A percentile compares a stretch with the other conserved stretches of the same genome.
Conservation (phyloP, 2,113 vertebrate genomes). For the Oreotrochilus melanogaster region DNA sequence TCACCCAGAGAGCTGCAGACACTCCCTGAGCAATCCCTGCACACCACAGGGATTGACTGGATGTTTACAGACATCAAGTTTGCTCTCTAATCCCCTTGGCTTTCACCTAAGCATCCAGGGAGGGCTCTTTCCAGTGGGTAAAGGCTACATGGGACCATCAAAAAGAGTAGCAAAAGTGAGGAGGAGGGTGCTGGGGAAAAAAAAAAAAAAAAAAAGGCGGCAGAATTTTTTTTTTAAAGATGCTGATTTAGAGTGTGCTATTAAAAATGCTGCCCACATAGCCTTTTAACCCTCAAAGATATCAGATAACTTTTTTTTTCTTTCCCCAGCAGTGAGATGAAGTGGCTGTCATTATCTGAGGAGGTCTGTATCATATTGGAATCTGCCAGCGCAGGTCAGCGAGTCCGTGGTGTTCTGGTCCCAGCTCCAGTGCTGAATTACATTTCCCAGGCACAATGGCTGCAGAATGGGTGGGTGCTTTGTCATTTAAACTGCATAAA, state of each 20-base stretch:
- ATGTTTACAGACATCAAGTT: neutral
- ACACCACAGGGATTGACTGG: accelerated
- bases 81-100: neutral
- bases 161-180: neutral
- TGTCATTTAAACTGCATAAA: constrained; percentile 99
- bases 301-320: constrained; percentile 93
- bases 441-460: constrained; percentile 97
- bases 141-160: neutral
- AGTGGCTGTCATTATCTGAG: constrained; percentile 98
- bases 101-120: constrained; percentile 13
- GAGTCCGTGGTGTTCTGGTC: constrained; percentile 91
- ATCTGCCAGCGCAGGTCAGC: constrained; percentile 96
- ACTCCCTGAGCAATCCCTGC: neutral
- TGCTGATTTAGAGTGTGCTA: constrained; percentile 79
- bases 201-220: constrained; percentile 30
- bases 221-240: constrained; percentile 71
- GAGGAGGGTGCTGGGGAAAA: neutral
- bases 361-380: constrained; percentile 99
- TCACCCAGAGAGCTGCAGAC: neutral
- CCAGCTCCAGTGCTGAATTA: constrained; percentile 94
- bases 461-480: constrained; percentile 97
- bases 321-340: constrained; percentile 88
- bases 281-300: constrained; percentile 96
- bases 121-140: neutral
- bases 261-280: constrained; percentile 94